A percentile compares a stretch with the other conserved stretches of the same genome.
Conservation (phyloP, 2,797 vertebrate species). For the Phoebastria nigripes region DNA sequence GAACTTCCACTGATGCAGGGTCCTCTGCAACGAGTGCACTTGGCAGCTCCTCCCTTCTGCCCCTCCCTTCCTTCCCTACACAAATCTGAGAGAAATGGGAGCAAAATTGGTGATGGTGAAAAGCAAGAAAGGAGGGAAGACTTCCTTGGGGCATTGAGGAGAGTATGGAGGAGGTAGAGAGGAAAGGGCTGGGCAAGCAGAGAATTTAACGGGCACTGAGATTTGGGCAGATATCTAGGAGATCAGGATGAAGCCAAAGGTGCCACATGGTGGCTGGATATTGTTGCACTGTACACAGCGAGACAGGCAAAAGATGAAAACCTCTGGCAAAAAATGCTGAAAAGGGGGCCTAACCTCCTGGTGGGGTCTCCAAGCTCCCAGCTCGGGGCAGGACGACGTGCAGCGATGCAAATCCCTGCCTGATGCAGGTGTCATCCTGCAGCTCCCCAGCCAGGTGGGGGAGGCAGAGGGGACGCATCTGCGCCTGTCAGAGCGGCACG, state of each 20-base stretch:
- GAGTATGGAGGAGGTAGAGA: background rate
- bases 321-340: background rate
- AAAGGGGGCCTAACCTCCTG: background rate
- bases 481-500: rapidly evolving
- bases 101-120: background rate
- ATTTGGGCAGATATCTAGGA: background rate
- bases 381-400: rapidly evolving
- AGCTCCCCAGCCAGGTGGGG: background rate
- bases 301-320: background rate
- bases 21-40: background rate
- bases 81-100: background rate
- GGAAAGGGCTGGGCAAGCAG: background rate
- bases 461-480: rapidly evolving
- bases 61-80: background rate
- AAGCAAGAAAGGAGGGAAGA: background rate
- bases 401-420: background rate
- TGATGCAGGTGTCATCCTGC: background rate
- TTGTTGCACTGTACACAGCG: rapidly evolving
- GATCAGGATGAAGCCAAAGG: background rate
- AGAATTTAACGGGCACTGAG: background rate
- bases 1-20: background rate
- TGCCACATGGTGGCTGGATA: background rate
- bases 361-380: background rate
- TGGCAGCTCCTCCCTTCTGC: background rate
- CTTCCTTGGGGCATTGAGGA: background rate